phyloP scores from a whole-genome alignment of 2,888 invertebrate species.

The Morpho helenor region DNA sequence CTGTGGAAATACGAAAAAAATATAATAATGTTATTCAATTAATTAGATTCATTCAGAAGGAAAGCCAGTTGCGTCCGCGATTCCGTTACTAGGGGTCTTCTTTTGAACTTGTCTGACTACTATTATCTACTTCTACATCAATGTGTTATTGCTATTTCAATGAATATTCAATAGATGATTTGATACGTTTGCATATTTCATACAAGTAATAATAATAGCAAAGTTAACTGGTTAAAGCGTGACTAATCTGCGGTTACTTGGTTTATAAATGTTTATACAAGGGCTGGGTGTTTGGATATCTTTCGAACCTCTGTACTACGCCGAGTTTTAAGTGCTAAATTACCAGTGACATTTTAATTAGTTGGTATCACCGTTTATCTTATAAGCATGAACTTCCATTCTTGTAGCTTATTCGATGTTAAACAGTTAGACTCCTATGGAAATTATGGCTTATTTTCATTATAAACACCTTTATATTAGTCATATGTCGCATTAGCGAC shows the following conservation, averaged over 20 bases:
- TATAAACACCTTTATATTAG: too few relatives aligned
- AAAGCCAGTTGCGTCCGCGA: conserved; percentile 51
- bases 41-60: conserved; percentile 33
- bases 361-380: too few relatives aligned
- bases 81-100: conserved; percentile 62
- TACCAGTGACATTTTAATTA: background rate
- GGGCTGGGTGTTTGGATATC: conserved; percentile 27
- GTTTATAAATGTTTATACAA: conserved; percentile 31
- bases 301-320: conserved; percentile 3
- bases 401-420: too few relatives aligned
- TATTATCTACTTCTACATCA: conserved; percentile 19
- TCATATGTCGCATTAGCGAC: too few relatives aligned
- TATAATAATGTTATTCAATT: conserved; percentile 20
- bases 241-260: conserved; percentile 29
- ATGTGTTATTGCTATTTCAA: conserved; percentile 18
- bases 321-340: conserved; percentile 1
- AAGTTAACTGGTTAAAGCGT: conserved; percentile 14
- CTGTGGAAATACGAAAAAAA: conserved; percentile 16
- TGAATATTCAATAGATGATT: conserved; percentile 24
- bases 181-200: conserved; percentile 6
- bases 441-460: too few relatives aligned
- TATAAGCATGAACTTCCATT: too few relatives aligned
- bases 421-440: too few relatives aligned
- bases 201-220: conserved; percentile 11
- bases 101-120: conserved; percentile 60